Percentiles rank a stretch among this genome's conserved stretches.
phyloP scores from a whole-genome alignment of 2,888 invertebrate species.

The Ichneumoninae sp. region DNA sequence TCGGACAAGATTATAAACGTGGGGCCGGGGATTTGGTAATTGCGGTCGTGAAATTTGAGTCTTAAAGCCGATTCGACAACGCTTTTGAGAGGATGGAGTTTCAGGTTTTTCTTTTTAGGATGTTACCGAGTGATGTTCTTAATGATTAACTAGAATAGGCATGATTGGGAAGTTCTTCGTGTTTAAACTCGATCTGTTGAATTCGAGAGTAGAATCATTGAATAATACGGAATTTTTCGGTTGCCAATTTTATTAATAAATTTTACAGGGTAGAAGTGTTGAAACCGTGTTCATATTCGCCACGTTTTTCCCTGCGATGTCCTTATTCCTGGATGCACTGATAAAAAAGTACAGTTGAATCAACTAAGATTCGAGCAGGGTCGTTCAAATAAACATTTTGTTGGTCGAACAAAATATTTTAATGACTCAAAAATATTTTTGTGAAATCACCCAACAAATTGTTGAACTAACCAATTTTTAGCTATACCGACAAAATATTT shows the following conservation, averaged over 20 bases:
- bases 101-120: not conserved
- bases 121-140: too few relatives aligned
- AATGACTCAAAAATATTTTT: too few relatives aligned
- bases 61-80: not conserved
- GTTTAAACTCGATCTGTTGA: not conserved
- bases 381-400: too few relatives aligned
- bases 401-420: too few relatives aligned
- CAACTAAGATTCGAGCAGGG: too few relatives aligned
- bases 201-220: not conserved
- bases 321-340: too few relatives aligned
- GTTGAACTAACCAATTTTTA: too few relatives aligned
- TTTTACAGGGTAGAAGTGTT: not conserved
- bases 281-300: too few relatives aligned
- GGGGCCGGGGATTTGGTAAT: conserved; percentile 37
- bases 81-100: not conserved
- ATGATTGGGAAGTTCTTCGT: not conserved
- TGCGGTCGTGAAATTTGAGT: conserved; percentile 1
- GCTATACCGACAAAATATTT: too few relatives aligned
- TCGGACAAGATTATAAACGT: conserved; percentile 41
- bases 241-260: not conserved
- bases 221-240: not conserved
- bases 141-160: not conserved
- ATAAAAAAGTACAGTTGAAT: too few relatives aligned
- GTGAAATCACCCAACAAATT: too few relatives aligned
- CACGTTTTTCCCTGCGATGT: too few relatives aligned